Evolutionary conservation across 1,140 invertebrate genomes (phyloP).

Genomic region (Papilio polytes): DNA sequence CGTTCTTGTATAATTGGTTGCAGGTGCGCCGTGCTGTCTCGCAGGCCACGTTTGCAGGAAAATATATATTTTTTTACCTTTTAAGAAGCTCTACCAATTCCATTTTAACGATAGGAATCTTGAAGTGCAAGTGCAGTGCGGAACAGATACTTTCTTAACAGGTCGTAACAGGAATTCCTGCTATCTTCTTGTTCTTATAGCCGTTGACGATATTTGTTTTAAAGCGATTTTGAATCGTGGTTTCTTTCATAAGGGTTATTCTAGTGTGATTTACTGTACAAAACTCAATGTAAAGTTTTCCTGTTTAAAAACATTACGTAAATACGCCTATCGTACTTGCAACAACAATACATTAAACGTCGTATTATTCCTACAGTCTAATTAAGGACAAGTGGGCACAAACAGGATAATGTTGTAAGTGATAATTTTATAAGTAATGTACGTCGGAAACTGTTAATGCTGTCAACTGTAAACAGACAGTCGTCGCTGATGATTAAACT

Average conservation of each 20-base stretch:
- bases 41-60: slow-evolving; percentile 52
- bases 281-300: slow-evolving; percentile 5
- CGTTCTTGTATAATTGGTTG: slow-evolving; percentile 61
- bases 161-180: slow-evolving; percentile 31
- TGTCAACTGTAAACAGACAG: slow-evolving; percentile 52
- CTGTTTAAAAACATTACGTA: not conserved
- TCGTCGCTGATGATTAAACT: slow-evolving; percentile 52
- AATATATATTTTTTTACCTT: slow-evolving; percentile 48
- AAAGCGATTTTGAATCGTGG: not conserved
- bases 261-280: not conserved
- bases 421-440: slow-evolving; percentile 36
- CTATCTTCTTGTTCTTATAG: slow-evolving; percentile 6
- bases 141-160: slow-evolving; percentile 30
- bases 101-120: slow-evolving; percentile 34
- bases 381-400: slow-evolving; percentile 25
- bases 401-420: slow-evolving; percentile 38
- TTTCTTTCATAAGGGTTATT: not conserved
- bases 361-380: slow-evolving; percentile 30
- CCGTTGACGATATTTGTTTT: not conserved
- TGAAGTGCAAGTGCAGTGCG: not conserved
- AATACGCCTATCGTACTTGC: not conserved
- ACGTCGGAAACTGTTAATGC: slow-evolving; percentile 32
- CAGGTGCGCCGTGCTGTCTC: slow-evolving; percentile 56
- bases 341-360: not conserved
- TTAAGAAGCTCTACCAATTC: not conserved